Evolutionary conservation across 2,113 vertebrate species (phyloP), one percentile per base, ranked within the genome.

Genomic region (human): DNA sequence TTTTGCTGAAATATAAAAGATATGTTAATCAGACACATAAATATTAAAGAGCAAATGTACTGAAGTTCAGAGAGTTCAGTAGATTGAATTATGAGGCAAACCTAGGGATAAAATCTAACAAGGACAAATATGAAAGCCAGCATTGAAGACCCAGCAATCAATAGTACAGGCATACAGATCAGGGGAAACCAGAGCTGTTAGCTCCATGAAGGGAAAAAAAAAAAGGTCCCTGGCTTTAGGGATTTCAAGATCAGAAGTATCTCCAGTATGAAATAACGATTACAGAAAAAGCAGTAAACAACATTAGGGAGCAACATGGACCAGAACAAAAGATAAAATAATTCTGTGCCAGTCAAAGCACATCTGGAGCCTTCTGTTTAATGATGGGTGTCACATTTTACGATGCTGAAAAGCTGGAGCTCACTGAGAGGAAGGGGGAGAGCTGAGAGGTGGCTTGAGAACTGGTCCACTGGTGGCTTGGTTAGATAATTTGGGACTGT

Each of bases 331-430:
- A 94, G 94, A 68, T 70, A 32, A 96, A 89, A 92, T 89, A 76
- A 86, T 86, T 95, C 9, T 70, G 78, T 83, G 93, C 94, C 91
- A 61, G 25, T 95, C 78, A 89, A 93, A 66, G 45, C 90, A 95
- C 94, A 95, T 97, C 96, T 95, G 96, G 94, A 96, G 84, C 78
- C 57, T 97, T 96, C 81, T 93, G 93, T 43, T 73, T 95, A 95
- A 96, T 96, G 90, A 94, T 16, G 94, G 78, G 78, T 82, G 73
- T 86, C 27, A 4, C 79, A 73, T 96, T 72, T 84, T 43, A 90
- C 59, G 94, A 96, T 57, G 82, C 68, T 45, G 80, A 83, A 59
- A 96, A 89, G 93, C 73, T 89, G 73, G 90, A 93, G 68, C 59
- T 3, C 5, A 11, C 4, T 5, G 73, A n/a, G 50, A 81, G 45